Evolutionary conservation across 2,113 vertebrate species (phyloP).

Genomic region (Anhinga anhinga): DNA sequence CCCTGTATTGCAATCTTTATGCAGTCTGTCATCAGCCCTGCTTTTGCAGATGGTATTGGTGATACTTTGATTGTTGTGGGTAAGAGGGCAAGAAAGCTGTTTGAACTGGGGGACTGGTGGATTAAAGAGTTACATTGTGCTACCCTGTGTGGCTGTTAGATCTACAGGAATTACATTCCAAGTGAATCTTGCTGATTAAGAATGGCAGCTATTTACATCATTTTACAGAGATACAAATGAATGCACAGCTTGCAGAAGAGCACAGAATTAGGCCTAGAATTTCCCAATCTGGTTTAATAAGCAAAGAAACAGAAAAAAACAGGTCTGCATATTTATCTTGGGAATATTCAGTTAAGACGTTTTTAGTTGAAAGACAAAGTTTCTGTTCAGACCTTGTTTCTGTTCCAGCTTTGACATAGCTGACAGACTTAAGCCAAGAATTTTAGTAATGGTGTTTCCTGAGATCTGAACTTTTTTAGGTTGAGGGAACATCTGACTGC

Average conservation of each 20-base stretch:
- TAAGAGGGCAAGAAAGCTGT: background rate
- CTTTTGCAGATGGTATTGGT: background rate
- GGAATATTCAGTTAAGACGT: background rate
- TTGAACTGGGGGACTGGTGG: background rate
- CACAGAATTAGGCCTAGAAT: background rate
- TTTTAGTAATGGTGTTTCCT: constrained; percentile 56
- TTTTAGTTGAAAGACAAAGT: constrained; percentile 14
- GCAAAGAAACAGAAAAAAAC: background rate
- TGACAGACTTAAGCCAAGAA: background rate
- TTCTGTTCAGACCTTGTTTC: constrained; percentile 33
- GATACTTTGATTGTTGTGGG: background rate
- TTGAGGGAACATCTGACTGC: constrained; percentile 43
- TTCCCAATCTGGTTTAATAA: background rate
- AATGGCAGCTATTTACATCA: background rate
- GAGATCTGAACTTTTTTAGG: constrained; percentile 11
- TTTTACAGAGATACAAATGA: background rate
- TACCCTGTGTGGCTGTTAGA: background rate
- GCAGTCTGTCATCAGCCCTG: background rate
- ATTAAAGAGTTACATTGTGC: background rate
- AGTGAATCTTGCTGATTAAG: background rate
- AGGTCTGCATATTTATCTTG: background rate
- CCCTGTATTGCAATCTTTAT: background rate
- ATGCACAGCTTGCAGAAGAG: background rate
- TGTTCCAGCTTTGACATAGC: constrained; percentile 16
- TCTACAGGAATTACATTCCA: background rate